Evolutionary conservation across 2,113 vertebrate species (phyloP), one percentile per base, ranked within the genome.

Genomic region (Siphamia tubifer): DNA sequence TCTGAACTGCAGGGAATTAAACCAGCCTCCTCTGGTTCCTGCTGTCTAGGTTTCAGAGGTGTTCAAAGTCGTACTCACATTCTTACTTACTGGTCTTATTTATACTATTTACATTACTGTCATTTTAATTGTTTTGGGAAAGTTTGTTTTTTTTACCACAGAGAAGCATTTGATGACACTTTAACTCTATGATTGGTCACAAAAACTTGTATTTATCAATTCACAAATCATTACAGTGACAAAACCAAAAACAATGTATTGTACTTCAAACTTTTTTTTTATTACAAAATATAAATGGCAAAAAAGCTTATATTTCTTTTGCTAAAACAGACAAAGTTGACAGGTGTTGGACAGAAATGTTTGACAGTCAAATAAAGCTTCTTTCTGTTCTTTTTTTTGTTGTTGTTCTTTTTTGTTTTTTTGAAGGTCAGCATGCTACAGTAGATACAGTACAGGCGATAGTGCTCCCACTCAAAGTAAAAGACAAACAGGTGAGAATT

Each of bases 211-310:
- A 21, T 53, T 62, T 47, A 35, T 12, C 2, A 16, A 31, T 1
- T 42, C 20, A 52, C 21, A 28, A 23, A 24, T 30, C n/a, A 31
- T 1, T 11, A 63, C 30, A 69, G 70, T 38, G 11, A 77, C 56
- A 65, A 20, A 68, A 68, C 57, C 40, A 40, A 54, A 36, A 32
- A 10, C 28, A 43, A 20, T 0, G 2, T 39, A n/a, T 76, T 70
- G 52, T 54, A 63, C 31, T 66, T 75, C 24, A 61, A 63, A 74
- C 32, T n/a, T n/a, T 62, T 66, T 66, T 89, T 90, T 91, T 90
- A 90, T 89, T 90, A 88, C 60, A 90, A 90, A 90, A 90, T 87
- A 87, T 80, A 89, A 86, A 86, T 71, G 79, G 79, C 76, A 77
- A 83, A 84, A 75, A 35, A 23, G 42, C 25, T 52, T 66, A 38